These are phyloP conservation scores for Volucella inflata DNA, from an alignment of 2,888 invertebrate species.

Conservation along the genomic window DNA sequence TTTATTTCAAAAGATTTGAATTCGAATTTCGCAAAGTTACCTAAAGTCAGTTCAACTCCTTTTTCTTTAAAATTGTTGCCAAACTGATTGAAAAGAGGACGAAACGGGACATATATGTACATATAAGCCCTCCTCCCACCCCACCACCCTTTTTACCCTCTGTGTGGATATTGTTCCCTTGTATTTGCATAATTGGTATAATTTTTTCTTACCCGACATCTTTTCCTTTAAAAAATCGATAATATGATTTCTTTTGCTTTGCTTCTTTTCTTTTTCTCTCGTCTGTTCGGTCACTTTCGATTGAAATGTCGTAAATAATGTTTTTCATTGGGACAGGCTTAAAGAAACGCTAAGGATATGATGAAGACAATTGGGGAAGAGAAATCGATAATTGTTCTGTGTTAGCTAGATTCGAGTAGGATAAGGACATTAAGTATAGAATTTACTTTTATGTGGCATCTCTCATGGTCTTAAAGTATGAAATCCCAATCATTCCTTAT, in stretches of 20 bases:
- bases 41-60: background rate
- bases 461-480: background rate
- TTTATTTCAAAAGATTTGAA: constrained; percentile 3
- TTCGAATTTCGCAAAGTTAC: background rate
- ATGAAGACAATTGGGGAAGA: background rate
- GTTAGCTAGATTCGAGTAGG: background rate
- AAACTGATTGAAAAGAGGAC: background rate
- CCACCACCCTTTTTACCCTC: too few relatives aligned
- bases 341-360: too few relatives aligned
- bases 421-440: background rate
- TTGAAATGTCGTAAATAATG: too few relatives aligned
- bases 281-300: background rate
- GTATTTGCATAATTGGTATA: constrained; percentile 16
- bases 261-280: too few relatives aligned
- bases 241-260: background rate
- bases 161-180: background rate
- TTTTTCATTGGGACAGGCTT: too few relatives aligned
- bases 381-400: constrained; percentile 1
- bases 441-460: constrained; percentile 1
- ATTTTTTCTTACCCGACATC: background rate
- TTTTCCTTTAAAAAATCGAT: background rate
- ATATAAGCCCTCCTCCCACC: too few relatives aligned
- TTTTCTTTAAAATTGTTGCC: constrained; percentile 1
- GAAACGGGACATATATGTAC: too few relatives aligned
- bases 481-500: background rate